Conservation (phyloP, 2,888 invertebrate genomes). For the Aphrophora alni region DNA sequence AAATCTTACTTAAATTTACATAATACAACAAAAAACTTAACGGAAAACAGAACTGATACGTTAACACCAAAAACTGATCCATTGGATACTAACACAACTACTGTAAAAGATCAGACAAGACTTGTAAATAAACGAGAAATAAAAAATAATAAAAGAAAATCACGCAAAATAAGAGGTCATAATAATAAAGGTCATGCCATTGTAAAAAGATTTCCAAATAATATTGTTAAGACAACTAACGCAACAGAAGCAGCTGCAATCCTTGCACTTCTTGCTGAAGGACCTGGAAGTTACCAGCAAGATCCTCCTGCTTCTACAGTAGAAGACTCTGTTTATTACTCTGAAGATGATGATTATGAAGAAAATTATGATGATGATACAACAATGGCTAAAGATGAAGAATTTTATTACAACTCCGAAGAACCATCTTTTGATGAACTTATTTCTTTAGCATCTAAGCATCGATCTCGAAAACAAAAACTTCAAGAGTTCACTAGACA, state of each 20-base stretch:
- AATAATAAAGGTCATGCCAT: background rate
- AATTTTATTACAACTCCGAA: background rate
- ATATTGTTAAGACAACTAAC: background rate
- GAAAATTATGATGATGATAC: slow-evolving; percentile 24
- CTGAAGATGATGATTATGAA: slow-evolving; percentile 24
- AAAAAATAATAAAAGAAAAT: background rate
- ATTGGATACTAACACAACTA: background rate
- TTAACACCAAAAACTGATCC: background rate
- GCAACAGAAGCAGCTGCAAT: slow-evolving; percentile 22
- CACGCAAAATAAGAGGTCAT: background rate
- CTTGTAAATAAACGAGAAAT: background rate
- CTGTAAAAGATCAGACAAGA: background rate
- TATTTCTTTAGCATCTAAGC: slow-evolving; percentile 17
- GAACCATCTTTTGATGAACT: slow-evolving; percentile 23
- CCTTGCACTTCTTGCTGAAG: slow-evolving; percentile 24
- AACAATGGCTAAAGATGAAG: background rate
- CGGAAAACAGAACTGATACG: too few relatives aligned
- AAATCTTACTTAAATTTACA: background rate
- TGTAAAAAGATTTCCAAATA: background rate
- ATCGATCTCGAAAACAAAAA: slow-evolving; percentile 12
- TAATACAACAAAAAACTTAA: background rate
- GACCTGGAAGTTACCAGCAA: background rate
- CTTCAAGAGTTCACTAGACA: background rate
- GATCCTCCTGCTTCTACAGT: background rate
- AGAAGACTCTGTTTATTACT: background rate